Evolutionary conservation across 2,113 vertebrate species (phyloP).

Genomic region (Chiloscyllium plagiosum): DNA sequence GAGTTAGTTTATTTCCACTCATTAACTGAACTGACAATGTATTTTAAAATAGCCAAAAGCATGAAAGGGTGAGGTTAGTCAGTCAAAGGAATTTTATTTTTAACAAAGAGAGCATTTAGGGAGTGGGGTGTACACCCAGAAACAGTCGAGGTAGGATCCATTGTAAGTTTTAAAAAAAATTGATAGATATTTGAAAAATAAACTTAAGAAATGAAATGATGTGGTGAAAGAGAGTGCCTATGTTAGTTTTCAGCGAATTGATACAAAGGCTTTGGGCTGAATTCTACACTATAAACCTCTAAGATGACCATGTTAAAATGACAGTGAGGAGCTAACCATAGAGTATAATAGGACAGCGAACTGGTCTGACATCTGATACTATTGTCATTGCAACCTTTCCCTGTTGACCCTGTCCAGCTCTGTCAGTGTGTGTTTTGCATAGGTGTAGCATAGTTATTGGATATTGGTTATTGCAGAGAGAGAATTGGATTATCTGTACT

Average conservation of each 20-base stretch:
- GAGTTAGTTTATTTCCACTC: neutral
- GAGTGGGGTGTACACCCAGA: neutral
- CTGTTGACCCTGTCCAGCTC: neutral
- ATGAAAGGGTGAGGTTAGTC: neutral
- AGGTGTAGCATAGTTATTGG: neutral
- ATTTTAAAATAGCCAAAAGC: neutral
- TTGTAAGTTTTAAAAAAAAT: neutral
- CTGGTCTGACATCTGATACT: neutral
- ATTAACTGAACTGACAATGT: neutral
- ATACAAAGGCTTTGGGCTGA: neutral
- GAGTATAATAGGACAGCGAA: no score
- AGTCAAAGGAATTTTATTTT: neutral
- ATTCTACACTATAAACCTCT: neutral
- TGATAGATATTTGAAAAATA: neutral
- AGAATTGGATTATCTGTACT: neutral
- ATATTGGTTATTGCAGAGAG: neutral
- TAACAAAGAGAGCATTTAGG: neutral
- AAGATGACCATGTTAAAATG: neutral
- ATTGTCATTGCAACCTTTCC: neutral
- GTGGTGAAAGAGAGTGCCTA: neutral
- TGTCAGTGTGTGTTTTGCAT: neutral
- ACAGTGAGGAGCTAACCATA: neutral
- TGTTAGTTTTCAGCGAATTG: neutral
- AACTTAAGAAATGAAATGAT: neutral
- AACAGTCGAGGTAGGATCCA: neutral